Evolutionary conservation across 2,113 vertebrate genomes (phyloP), one percentile per base, ranked within the genome.

Genomic region (Antechinus stuartii): DNA sequence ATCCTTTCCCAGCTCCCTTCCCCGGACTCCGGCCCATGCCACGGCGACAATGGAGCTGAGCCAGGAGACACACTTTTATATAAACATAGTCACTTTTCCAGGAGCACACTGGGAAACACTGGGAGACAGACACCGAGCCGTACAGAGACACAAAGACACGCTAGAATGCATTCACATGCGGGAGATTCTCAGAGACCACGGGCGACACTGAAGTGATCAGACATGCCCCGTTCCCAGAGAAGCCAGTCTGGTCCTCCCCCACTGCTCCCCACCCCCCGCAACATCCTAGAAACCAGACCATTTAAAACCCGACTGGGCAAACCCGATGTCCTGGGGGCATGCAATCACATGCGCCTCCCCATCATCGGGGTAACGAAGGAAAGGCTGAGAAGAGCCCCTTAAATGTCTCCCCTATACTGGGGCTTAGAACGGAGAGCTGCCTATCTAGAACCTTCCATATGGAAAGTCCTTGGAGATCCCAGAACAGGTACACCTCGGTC

Each of bases 41-140:
- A 42, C 19, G 19, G 68, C 19, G 19, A 42, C 68, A 42, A 8
- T 84, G 68, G 68, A 84, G n/a, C 22, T 14, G 68, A 84, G 68
- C 68, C 68, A 84, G n/a, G n/a, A 84, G 68, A 23, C 68, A 84
- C n/a, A 42, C 35, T 84, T 84, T n/a, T 42, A 84, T 16, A 42
- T 23, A 84, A 42, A 22, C 68, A 22, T 42, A 42, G 4, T 22
- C 68, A 84, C 35, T 19, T n/a, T 84, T 42, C 5, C n/a, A 42
- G n/a, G 19, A 23, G 19, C n/a, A 84, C 68, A 6, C 68, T 84
- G 25, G 92, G 52, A 61, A 91, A 24, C 23, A 30, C 54, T 11
- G 46, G 54, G 93, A 96, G 96, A 89, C 92, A 94, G 91, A 91
- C 93, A 92, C 92, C 84, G 94, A 94, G 68, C 91, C 55, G 5